Evolutionary conservation across 2,113 vertebrate genomes (phyloP).

Genomic region (Macquaria ambigua): DNA sequence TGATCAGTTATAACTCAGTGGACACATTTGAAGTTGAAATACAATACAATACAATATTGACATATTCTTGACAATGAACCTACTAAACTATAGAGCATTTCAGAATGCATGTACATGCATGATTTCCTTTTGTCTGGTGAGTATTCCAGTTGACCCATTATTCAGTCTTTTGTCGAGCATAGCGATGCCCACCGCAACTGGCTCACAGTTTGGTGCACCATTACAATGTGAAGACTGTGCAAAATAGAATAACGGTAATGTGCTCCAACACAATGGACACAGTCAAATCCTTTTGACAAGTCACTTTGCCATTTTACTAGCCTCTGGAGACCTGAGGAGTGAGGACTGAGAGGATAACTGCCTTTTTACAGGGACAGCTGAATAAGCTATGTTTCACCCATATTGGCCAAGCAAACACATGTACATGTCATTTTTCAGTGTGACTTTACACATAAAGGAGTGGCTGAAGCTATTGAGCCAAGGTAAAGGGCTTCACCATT

Average conservation of each 20-base stretch:
- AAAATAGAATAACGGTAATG: neutral
- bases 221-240: neutral
- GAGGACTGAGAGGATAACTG: neutral
- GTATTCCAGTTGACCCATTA: neutral
- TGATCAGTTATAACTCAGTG: neutral
- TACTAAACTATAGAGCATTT: neutral
- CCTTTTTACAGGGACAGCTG: neutral
- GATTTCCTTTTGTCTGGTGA: neutral
- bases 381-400: neutral
- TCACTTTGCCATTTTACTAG: neutral
- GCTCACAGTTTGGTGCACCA: slow-evolving; percentile 19
- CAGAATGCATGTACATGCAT: neutral
- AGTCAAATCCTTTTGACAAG: neutral
- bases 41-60: neutral
- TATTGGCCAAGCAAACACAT: neutral
- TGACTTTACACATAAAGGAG: neutral
- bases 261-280: neutral
- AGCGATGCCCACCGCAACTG: neutral
- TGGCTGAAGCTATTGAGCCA: too few species aligned
- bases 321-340: neutral
- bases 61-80: neutral
- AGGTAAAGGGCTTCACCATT: neutral
- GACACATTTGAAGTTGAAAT: neutral
- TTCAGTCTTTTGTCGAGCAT: neutral
- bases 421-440: neutral